Evolutionary conservation across 2,888 invertebrate genomes (phyloP).

Genomic region (Drosophila sordidula): DNA sequence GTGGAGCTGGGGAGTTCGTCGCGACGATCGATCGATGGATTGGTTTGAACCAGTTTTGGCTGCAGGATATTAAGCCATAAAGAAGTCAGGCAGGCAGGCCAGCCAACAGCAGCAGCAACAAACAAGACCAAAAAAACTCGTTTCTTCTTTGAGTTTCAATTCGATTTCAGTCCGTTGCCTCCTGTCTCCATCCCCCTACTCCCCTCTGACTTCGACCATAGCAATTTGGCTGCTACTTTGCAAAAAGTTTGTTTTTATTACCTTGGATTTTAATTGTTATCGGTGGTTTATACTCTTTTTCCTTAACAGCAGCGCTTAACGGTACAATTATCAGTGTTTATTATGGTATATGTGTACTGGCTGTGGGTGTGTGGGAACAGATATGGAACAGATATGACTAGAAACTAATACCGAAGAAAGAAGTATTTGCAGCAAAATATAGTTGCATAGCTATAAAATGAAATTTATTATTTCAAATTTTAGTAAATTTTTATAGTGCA

Average conservation of each 20-base stretch:
- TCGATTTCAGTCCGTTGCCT: constrained; percentile 19
- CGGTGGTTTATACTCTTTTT: constrained; percentile 54
- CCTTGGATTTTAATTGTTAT: constrained; percentile 73
- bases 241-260: constrained; percentile 46
- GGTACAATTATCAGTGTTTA: constrained; percentile 53
- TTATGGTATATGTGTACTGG: neutral
- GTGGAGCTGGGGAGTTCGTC: constrained; percentile 21
- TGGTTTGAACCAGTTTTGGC: constrained; percentile 71
- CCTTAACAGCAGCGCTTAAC: constrained; percentile 61
- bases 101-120: constrained; percentile 16
- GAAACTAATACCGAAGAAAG: constrained; percentile 4
- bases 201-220: neutral
- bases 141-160: constrained; percentile 49
- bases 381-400: constrained; percentile 10
- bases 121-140: constrained; percentile 49
- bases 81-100: constrained; percentile 42
- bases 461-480: no score
- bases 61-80: constrained; percentile 76
- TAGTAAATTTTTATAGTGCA: no score
- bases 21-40: constrained; percentile 55
- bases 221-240: constrained; percentile 31
- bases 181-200: constrained; percentile 1
- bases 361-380: constrained; percentile 3
- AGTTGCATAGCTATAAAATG: no score
- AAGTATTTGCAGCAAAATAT: neutral